Base-by-base conservation (phyloP, 2,113 vertebrate genomes). In the Otolemur garnettii region DNA sequence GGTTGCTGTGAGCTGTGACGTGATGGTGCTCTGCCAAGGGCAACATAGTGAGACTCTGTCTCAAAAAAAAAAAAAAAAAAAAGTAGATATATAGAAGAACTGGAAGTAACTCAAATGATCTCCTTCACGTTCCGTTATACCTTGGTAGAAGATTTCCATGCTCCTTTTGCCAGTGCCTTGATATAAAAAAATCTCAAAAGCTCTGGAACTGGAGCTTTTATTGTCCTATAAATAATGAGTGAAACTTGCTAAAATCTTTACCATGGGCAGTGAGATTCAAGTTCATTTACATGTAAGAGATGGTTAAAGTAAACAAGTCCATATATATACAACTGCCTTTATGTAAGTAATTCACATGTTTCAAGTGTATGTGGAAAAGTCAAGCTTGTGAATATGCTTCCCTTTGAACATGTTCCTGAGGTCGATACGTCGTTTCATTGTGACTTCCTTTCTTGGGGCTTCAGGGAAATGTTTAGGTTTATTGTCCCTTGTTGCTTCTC, bases 51-150 rank as follows among this genome's bases (percentile, higher is more conserved):
- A 50, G 45, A 50, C 45, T 50, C 45, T 50, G 45, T 50, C 45
- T 50, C 45, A 8, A 50, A 50, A 50, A 10, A 50, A 50, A 50
- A 50, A 50, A 50, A 50, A 50, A 50, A 50, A 45, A 45, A 45
- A 9, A 50, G 45, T 50, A 50, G 45, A 50, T 2, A 50, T 50
- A 50, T 50, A 87, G 69, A 28, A 87, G 12, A 96, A 75, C 28
- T 64, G 72, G 55, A 89, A 79, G 83, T 33, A 60, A 71, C 30
- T 89, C 78, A 82, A 85, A 96, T 93, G 71, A 94, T 64, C 60
- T 93, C 59, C 85, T 83, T 94, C 85, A 88, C 93, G 66, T 90
- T 89, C 35, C 57, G 33, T 55, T 78, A 7, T 22, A 64, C 30
- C 22, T 85, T 38, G 86, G 1, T 42, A 9, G 33, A 86, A 18